A percentile compares a stretch with the other conserved stretches of the same genome.
phyloP scores from a whole-genome alignment of 1,140 invertebrate genomes.

The Drosophila nigromelanica region DNA sequence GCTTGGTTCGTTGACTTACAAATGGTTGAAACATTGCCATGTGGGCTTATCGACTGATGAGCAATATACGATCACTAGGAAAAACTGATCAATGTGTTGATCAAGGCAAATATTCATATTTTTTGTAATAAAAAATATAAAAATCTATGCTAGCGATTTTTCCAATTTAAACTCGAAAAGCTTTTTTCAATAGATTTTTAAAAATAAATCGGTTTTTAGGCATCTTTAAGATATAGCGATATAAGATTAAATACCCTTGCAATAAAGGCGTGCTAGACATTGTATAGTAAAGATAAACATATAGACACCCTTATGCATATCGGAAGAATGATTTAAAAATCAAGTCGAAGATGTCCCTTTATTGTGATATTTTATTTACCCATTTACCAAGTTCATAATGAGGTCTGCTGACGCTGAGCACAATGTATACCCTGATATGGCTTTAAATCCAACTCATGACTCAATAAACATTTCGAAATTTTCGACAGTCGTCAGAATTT shows the following conservation, averaged over 20 bases:
- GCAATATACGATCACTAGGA: slow-evolving; percentile 9
- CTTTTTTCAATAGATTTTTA: no score
- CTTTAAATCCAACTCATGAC: slow-evolving; percentile 5
- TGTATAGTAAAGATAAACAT: no score
- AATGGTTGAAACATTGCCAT: slow-evolving; percentile 35
- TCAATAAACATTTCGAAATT: slow-evolving; percentile 5
- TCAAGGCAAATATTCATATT: neutral
- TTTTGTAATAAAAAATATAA: no score
- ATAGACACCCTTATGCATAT: no score
- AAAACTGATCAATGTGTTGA: neutral
- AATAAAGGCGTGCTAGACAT: no score
- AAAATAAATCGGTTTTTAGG: no score
- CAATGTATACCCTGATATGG: neutral
- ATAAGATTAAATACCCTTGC: no score
- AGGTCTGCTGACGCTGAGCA: slow-evolving; percentile 1
- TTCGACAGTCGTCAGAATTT: slow-evolving; percentile 5
- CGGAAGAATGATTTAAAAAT: no score
- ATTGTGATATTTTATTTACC: neutral
- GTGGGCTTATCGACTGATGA: slow-evolving; percentile 16
- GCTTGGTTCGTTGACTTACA: slow-evolving; percentile 75
- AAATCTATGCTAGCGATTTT: no score
- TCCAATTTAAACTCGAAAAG: no score
- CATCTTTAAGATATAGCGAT: no score
- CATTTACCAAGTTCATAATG: neutral
- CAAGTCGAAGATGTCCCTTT: neutral